These are phyloP conservation scores for Coelinius sp. DNA, from an alignment of 2,888 invertebrate species.

Conservation along the genomic window DNA sequence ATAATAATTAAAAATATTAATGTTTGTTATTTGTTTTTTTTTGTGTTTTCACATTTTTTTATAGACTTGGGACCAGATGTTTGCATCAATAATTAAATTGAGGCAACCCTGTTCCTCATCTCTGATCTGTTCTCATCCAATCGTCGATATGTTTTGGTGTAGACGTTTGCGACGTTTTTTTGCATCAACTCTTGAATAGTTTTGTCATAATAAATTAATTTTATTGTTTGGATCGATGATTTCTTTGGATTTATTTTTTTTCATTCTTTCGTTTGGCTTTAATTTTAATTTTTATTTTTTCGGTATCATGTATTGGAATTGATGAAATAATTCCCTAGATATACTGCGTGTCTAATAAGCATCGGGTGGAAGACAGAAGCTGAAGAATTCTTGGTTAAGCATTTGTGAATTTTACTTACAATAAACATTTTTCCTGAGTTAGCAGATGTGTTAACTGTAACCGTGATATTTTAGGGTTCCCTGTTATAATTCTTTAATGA, in stretches of 20 bases:
- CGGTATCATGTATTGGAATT: not conserved
- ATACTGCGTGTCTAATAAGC: not conserved
- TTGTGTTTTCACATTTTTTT: not conserved
- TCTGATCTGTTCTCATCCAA: not conserved
- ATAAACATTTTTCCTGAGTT: slow-evolving; percentile 12
- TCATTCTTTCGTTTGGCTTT: slow-evolving; percentile 34
- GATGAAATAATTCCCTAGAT: not conserved
- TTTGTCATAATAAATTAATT: not conserved
- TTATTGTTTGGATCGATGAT: not conserved
- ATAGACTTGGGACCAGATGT: not conserved
- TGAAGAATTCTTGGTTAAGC: not conserved
- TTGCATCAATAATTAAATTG: not conserved
- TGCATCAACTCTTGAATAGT: not conserved
- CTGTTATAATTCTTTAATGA: slow-evolving; percentile 4
- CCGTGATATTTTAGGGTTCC: slow-evolving; percentile 13
- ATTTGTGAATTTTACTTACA: not conserved
- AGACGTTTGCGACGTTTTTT: not conserved
- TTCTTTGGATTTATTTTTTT: not conserved
- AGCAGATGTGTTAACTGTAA: slow-evolving; percentile 3
- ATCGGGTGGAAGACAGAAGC: not conserved
- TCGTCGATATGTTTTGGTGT: not conserved
- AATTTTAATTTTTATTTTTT: slow-evolving; percentile 11
- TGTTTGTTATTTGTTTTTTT: not conserved
- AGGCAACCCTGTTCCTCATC: not conserved
- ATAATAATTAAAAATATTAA: not conserved